Conservation (phyloP, 2,888 invertebrate genomes). For the Drosophila maculinotata region DNA sequence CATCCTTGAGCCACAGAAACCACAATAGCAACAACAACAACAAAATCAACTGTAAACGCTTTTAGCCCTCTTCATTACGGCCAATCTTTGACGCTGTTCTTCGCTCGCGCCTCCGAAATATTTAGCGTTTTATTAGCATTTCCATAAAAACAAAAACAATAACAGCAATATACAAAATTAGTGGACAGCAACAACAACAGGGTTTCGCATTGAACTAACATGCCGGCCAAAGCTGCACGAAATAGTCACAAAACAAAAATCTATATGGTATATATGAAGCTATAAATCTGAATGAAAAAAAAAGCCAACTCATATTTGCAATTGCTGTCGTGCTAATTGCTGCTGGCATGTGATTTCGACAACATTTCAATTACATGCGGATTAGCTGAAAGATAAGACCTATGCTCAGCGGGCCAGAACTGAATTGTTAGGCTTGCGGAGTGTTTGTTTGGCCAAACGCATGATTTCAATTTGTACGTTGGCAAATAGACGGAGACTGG, state of each 20-base stretch:
- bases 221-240: conserved; percentile 40
- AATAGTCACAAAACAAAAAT: conserved; percentile 21
- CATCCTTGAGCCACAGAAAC: conserved; percentile 38
- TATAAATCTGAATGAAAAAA: conserved; percentile 41
- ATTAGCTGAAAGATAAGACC: conserved; percentile 22
- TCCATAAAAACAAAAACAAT: conserved; percentile 30
- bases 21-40: conserved; percentile 1
- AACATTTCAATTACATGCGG: conserved; percentile 70
- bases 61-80: conserved; percentile 1
- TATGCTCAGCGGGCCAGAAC: conserved; percentile 18
- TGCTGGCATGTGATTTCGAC: conserved; percentile 65
- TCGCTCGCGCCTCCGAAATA: conserved; percentile 27
- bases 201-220: conserved; percentile 23
- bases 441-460: conserved; percentile 48
- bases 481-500: conserved; percentile 29
- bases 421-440: background rate
- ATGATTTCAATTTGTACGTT: conserved; percentile 66
- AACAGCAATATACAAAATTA: too few species aligned
- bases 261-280: too few species aligned
- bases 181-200: conserved; percentile 4
- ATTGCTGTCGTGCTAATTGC: conserved; percentile 65
- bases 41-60: conserved; percentile 1
- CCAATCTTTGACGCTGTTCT: conserved; percentile 12
- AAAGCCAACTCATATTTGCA: conserved; percentile 34
- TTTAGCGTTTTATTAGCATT: conserved; percentile 18